These are phyloP conservation scores for Cryptotis parvus DNA, from an alignment of 2,113 vertebrate species.

Conservation along the genomic window DNA sequence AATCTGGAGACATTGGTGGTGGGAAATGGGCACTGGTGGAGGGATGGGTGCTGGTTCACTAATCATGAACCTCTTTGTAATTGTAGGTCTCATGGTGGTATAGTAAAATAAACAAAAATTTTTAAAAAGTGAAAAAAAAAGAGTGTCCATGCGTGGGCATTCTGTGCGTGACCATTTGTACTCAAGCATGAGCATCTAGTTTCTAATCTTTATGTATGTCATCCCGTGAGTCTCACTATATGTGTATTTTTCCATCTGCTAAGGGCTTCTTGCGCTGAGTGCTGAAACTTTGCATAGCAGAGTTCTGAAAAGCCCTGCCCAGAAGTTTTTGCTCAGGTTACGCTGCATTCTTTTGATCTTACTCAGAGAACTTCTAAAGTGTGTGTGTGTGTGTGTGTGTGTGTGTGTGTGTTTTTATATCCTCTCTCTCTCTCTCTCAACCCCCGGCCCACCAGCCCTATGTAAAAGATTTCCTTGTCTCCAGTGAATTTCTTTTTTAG, in stretches of 20 bases:
- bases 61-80: no score
- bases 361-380: background rate
- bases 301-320: background rate
- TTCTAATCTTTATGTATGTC: conserved; percentile 14
- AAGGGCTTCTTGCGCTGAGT: background rate
- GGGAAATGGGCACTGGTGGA: no score
- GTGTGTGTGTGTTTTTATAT: no score
- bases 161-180: background rate
- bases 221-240: background rate
- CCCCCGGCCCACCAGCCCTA: no score
- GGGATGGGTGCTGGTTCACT: no score
- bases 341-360: background rate
- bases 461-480: background rate
- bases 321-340: background rate
- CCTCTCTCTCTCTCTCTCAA: no score
- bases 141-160: no score
- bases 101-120: no score
- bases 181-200: background rate
- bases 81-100: background rate
- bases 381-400: no score
- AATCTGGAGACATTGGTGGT: no score
- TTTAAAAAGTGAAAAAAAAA: no score
- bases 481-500: background rate
- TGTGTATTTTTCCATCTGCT: background rate
- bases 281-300: background rate